Conservation (phyloP, 92 coral and sea anemone species). For the Phenganax subtilis region DNA sequence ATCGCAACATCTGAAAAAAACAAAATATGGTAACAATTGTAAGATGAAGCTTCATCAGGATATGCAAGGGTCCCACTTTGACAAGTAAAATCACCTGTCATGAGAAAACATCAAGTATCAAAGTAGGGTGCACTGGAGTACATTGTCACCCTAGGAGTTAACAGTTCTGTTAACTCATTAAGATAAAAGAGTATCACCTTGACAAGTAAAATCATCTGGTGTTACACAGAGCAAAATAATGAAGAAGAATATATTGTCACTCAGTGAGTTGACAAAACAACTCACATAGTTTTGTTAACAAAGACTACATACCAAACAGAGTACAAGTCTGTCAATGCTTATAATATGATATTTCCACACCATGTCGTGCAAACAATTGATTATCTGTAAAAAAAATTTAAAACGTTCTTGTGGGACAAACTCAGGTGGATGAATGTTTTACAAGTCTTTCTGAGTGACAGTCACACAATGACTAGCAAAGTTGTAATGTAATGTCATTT, state of each 20-base stretch:
- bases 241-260: too few species aligned
- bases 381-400: slow-evolving; percentile 50
- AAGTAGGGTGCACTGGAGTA: neutral
- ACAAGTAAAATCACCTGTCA: too few species aligned
- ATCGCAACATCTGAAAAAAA: slow-evolving; percentile 68
- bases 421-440: neutral
- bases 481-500: too few species aligned
- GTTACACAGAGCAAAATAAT: too few species aligned
- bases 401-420: neutral
- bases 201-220: too few species aligned
- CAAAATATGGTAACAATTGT: neutral
- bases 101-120: neutral
- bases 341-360: slow-evolving; percentile 96
- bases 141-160: neutral
- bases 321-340: slow-evolving; percentile 77
- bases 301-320: slow-evolving; percentile 67
- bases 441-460: neutral
- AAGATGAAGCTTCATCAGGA: neutral
- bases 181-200: too few species aligned
- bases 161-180: too few species aligned
- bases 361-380: slow-evolving; percentile 80
- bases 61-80: too few species aligned
- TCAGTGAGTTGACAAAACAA: too few species aligned
- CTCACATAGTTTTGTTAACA: neutral
- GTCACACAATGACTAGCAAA: neutral